Percentiles rank a stretch among this genome's conserved stretches.
phyloP scores from a whole-genome alignment of 2,888 invertebrate genomes.

The Thysanoteuthis rhombus region DNA sequence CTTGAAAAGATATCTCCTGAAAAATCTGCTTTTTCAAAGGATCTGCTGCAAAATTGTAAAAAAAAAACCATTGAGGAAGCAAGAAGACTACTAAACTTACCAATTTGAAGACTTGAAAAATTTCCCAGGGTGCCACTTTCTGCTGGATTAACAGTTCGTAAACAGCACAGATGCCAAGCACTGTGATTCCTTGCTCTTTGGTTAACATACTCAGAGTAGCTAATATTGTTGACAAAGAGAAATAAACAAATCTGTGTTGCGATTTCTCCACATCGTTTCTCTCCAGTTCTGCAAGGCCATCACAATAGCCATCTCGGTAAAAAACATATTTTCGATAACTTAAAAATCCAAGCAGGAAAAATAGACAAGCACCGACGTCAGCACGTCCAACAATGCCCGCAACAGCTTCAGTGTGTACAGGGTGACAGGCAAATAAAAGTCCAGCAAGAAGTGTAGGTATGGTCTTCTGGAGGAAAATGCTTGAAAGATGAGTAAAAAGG shows the following conservation, averaged over 20 bases:
- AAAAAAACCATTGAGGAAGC: not conserved
- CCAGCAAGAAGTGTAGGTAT: constrained; percentile 78
- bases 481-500: constrained; percentile 82
- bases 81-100: constrained; percentile 41
- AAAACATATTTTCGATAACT: constrained; percentile 75
- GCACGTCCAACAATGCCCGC: constrained; percentile 90
- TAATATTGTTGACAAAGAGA: constrained; percentile 75
- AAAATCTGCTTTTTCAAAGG: no score
- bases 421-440: constrained; percentile 91
- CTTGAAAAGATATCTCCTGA: no score
- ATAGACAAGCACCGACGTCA: constrained; percentile 89
- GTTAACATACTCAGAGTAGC: constrained; percentile 86
- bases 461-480: constrained; percentile 61
- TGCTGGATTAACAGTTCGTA: constrained; percentile 82
- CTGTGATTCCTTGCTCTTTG: constrained; percentile 95
- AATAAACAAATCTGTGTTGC: constrained; percentile 67
- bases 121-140: constrained; percentile 50
- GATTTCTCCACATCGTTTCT: not conserved
- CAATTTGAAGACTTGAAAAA: constrained; percentile 49
- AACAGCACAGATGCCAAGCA: constrained; percentile 86
- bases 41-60: not conserved
- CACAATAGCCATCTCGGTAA: constrained; percentile 40
- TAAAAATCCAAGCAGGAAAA: constrained; percentile 87
- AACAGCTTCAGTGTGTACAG: constrained; percentile 96
- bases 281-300: constrained; percentile 35